Percentiles rank a stretch among this genome's conserved stretches.
These are phyloP conservation scores for Drosophila helvetica DNA, from an alignment of 2,888 invertebrate species.

Conservation along the genomic window DNA sequence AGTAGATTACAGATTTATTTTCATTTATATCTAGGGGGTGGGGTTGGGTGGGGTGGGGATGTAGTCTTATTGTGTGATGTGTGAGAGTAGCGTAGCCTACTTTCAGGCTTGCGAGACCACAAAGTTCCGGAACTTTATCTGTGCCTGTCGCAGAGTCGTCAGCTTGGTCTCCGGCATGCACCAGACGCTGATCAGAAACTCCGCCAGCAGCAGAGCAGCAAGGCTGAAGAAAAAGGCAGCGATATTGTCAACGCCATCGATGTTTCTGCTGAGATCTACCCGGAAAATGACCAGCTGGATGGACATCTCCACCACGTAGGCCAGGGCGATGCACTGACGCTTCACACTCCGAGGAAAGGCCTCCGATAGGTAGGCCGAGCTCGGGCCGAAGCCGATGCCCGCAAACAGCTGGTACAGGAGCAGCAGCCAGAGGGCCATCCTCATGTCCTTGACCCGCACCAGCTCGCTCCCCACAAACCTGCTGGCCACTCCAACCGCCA, in stretches of 20 bases:
- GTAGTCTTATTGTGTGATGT: slow-evolving; percentile 28
- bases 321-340: slow-evolving; percentile 67
- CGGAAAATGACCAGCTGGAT: slow-evolving; percentile 64
- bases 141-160: slow-evolving; percentile 70
- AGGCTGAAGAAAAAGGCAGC: slow-evolving; percentile 62
- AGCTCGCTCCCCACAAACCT: slow-evolving; percentile 55
- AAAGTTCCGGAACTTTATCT: slow-evolving; percentile 59
- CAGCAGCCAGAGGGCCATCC: slow-evolving; percentile 63
- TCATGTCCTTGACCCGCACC: slow-evolving; percentile 38
- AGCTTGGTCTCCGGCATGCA: slow-evolving; percentile 80
- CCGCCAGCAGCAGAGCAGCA: slow-evolving; percentile 61
- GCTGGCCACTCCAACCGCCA: slow-evolving; percentile 66
- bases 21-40: slow-evolving; percentile 8
- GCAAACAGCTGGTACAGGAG: slow-evolving; percentile 71
- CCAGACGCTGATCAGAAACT: slow-evolving; percentile 59
- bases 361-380: slow-evolving; percentile 77
- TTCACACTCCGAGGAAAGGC: slow-evolving; percentile 79
- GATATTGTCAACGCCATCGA: background rate
- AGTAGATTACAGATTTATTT: slow-evolving; percentile 18
- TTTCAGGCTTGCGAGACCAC: slow-evolving; percentile 29
- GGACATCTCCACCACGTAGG: slow-evolving; percentile 68
- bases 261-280: slow-evolving; percentile 29
- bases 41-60: background rate
- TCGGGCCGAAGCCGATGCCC: slow-evolving; percentile 69
- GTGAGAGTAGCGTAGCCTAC: slow-evolving; percentile 21